These are phyloP conservation scores for Myripristis murdjan DNA, from an alignment of 2,797 vertebrate genomes.

Conservation along the genomic window DNA sequence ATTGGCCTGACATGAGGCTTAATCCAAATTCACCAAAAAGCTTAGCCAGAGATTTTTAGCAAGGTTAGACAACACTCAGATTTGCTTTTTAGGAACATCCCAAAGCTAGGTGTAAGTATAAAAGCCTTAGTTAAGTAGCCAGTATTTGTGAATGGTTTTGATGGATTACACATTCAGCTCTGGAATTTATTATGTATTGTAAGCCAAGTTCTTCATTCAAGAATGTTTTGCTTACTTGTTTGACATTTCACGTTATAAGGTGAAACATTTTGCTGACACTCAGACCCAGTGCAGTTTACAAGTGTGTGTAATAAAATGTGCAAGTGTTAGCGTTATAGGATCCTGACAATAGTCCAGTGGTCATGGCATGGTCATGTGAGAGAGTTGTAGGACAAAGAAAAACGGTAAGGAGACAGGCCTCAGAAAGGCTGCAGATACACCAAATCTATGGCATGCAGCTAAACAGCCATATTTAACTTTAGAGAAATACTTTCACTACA, in stretches of 20 bases:
- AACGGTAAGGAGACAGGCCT: neutral
- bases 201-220: neutral
- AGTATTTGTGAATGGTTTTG: slow-evolving; percentile 25
- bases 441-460: neutral
- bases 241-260: no score
- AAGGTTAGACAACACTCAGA: slow-evolving; percentile 12
- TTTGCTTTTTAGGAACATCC: slow-evolving; percentile 40
- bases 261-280: no score
- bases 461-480: neutral
- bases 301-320: no score
- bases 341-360: no score
- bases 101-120: slow-evolving; percentile 31
- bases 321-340: no score
- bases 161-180: slow-evolving; percentile 4
- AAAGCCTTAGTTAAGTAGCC: slow-evolving; percentile 26
- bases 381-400: no score
- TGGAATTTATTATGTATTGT: neutral
- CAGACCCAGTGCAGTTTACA: no score
- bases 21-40: slow-evolving; percentile 26
- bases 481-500: neutral
- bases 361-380: no score
- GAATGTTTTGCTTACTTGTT: neutral
- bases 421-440: neutral
- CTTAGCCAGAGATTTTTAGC: slow-evolving; percentile 26
- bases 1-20: slow-evolving; percentile 23